phyloP scores from a whole-genome alignment of 2,113 vertebrate species.

The Eurystomus gularis region DNA sequence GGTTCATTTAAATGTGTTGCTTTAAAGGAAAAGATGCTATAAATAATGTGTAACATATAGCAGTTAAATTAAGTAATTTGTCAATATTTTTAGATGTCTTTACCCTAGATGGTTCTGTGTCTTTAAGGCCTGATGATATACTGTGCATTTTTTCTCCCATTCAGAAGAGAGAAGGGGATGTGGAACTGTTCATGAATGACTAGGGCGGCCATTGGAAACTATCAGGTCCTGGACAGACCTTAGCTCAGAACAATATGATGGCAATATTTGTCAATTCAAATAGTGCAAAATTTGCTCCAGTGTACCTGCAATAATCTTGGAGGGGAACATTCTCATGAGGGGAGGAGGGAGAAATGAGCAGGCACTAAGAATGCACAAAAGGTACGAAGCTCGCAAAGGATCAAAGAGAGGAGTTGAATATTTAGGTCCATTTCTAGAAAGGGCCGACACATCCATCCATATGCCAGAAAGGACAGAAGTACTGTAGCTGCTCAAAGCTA shows the following conservation, averaged over 20 bases:
- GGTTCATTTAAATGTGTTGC: background rate
- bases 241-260: background rate
- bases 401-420: background rate
- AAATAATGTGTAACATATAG: background rate
- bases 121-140: background rate
- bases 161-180: background rate
- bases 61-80: background rate
- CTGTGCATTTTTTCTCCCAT: background rate
- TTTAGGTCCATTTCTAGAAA: background rate
- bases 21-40: background rate
- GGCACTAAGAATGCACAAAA: background rate
- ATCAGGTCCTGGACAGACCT: background rate
- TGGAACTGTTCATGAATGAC: background rate
- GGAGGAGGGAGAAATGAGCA: background rate
- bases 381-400: background rate
- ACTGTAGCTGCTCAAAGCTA: background rate
- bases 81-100: background rate
- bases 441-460: background rate
- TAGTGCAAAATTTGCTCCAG: background rate
- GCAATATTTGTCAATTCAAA: background rate
- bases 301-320: background rate
- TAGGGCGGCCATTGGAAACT: background rate
- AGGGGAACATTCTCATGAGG: background rate
- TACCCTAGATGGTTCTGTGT: background rate
- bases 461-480: background rate